Evolutionary conservation across 2,888 invertebrate genomes (phyloP).

Genomic region (Apodemia mormo): DNA sequence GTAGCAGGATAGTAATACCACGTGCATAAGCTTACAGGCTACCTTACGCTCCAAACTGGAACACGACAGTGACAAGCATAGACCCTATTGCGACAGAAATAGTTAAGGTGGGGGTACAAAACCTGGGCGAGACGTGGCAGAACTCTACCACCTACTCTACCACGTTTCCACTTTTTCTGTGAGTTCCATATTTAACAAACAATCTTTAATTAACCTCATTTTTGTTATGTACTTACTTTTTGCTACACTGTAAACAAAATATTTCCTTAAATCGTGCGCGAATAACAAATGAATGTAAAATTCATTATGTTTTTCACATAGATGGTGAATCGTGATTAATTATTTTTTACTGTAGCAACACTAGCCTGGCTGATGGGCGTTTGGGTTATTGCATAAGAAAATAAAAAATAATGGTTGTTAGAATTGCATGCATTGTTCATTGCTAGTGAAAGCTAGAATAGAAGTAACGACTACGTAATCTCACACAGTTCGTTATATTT

Average conservation of each 20-base stretch:
- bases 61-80: too few relatives aligned
- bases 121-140: too few relatives aligned
- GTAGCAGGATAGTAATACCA: too few relatives aligned
- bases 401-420: conserved; percentile 14
- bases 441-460: conserved; percentile 12
- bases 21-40: too few relatives aligned
- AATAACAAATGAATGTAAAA: neutral
- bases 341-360: conserved; percentile 13
- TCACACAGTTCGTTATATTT: neutral
- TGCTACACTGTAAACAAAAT: conserved; percentile 2
- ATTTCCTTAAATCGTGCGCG: conserved; percentile 13
- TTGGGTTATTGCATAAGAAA: conserved; percentile 17
- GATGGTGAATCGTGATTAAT: conserved; percentile 14
- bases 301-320: conserved; percentile 10
- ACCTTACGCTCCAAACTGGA: too few relatives aligned
- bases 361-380: conserved; percentile 14
- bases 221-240: neutral
- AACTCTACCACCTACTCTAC: too few relatives aligned
- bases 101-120: too few relatives aligned
- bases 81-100: too few relatives aligned
- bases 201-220: neutral
- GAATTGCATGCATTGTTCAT: conserved; percentile 14
- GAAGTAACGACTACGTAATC: conserved; percentile 12
- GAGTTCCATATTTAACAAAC: neutral
- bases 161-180: neutral